A percentile compares a stretch with the other conserved stretches of the same genome.
Evolutionary conservation across 1,140 invertebrate species (phyloP).

Genomic region (Chrysoperla carnea): DNA sequence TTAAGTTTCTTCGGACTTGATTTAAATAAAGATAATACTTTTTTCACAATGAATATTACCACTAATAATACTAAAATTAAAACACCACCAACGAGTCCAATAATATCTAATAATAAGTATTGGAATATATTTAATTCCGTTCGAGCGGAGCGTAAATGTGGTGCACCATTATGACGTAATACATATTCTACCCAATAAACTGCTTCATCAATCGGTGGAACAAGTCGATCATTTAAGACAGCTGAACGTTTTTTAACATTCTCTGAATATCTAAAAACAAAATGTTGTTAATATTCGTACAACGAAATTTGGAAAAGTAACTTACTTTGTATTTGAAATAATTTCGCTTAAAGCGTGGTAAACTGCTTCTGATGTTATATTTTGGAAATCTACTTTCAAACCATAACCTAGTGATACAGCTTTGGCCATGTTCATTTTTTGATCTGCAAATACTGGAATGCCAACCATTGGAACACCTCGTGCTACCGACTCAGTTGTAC

Average conservation of each 20-base stretch:
- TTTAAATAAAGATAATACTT: no score
- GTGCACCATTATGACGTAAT: slow-evolving; percentile 30
- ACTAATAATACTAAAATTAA: no score
- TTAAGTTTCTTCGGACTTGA: no score
- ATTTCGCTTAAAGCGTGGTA: slow-evolving; percentile 12
- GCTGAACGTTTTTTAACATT: slow-evolving; percentile 27
- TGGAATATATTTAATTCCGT: slow-evolving; percentile 30
- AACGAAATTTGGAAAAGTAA: no score
- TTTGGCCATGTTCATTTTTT: slow-evolving; percentile 11
- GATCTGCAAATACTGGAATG: slow-evolving; percentile 26
- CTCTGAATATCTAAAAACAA: slow-evolving; percentile 21
- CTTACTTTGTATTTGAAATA: slow-evolving; percentile 16
- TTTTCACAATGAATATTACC: no score
- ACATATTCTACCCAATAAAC: slow-evolving; percentile 51
- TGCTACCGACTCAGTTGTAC: slow-evolving; percentile 28
- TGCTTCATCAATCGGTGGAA: slow-evolving; percentile 36
- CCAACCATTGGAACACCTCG: slow-evolving; percentile 31
- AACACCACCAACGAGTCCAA: no score
- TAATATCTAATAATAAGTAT: slow-evolving; percentile 12
- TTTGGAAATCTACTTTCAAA: slow-evolving; percentile 13
- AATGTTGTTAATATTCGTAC: no score
- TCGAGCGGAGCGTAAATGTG: slow-evolving; percentile 23
- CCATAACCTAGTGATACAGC: slow-evolving; percentile 14
- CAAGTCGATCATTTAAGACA: slow-evolving; percentile 37
- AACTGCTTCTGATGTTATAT: slow-evolving; percentile 18